Base-by-base conservation (phyloP, 2,797 vertebrate genomes). In the Etheostoma nigrum region DNA sequence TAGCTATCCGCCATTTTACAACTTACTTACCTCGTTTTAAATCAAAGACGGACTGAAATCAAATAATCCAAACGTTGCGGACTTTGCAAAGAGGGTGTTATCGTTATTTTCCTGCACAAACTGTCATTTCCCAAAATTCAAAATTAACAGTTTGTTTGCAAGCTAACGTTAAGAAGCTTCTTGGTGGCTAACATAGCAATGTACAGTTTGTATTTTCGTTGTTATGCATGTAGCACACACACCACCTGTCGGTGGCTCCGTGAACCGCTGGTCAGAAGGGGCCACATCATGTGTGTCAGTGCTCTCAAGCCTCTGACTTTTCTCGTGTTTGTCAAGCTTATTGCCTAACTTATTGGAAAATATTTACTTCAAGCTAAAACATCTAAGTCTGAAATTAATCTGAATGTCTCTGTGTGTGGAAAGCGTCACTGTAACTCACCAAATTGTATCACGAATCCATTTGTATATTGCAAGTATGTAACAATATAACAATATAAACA, bases 1-100 rank as follows among this genome's bases (percentile, higher is more conserved):
- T 95, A 85, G 91, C 88, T 82, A 94, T 95, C 95, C 96, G 96
- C 96, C 96, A 96, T 97, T 96, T 96, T 96, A 95, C 92, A 58
- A 67, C 58, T 72, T 54, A 64, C 96, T 97, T 97, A 97, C 96
- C 96, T 96, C 94, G 90, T 94, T 93, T 88, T 86, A 91, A 91
- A 87, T 88, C 86, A 92, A 84, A 88, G 66, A 78, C 77, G 82
- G 67, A 80, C 80, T 76, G 69, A 72, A 88, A 80, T 27, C 85
- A 81, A 85, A 82, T 65, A 77, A 84, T 87, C 86, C 91, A 79
- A 77, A 83, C 78, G 86, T 30, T 48, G 74, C 51, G 36, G 64
- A 47, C 63, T 86, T 76, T 70, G 66, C 51, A 74, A 58, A 74
- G 55, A 57, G 30, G 55, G 6, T 2, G 48, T 52, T 81, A 45